phyloP scores from a whole-genome alignment of 2,797 vertebrate species.

The Lateolabrax maculatus region DNA sequence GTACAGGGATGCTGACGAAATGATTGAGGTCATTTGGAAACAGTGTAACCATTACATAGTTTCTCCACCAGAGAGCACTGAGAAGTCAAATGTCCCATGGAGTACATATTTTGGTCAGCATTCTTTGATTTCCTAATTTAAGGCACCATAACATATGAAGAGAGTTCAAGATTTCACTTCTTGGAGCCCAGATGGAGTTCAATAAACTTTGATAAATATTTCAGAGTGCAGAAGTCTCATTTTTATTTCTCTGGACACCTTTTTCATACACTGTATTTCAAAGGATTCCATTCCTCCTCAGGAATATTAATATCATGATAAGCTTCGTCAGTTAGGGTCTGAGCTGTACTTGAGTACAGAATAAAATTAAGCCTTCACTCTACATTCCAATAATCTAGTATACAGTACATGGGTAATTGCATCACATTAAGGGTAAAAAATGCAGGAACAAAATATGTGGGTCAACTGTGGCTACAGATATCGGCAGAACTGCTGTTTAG shows the following conservation, averaged over 20 bases:
- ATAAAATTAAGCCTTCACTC: slow-evolving; percentile 6
- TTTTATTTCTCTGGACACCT: slow-evolving; percentile 13
- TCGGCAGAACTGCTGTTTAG: slow-evolving; percentile 6
- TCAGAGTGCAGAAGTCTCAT: slow-evolving; percentile 15
- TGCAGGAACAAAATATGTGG: background rate
- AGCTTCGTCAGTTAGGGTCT: background rate
- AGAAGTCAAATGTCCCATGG: background rate
- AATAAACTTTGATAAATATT: slow-evolving; percentile 35
- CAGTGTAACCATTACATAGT: background rate
- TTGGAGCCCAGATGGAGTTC: background rate
- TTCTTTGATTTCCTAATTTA: background rate
- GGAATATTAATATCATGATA: slow-evolving; percentile 18
- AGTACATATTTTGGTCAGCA: background rate
- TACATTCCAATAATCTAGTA: slow-evolving; percentile 22
- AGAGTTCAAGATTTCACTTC: slow-evolving; percentile 10
- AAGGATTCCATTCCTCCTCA: slow-evolving; percentile 15
- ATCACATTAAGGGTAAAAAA: background rate
- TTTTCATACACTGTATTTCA: slow-evolving; percentile 15
- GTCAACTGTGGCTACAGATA: slow-evolving; percentile 4
- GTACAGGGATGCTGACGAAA: background rate
- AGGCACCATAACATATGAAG: background rate
- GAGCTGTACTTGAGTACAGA: slow-evolving; percentile 1
- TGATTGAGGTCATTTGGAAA: background rate
- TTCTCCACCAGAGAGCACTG: background rate
- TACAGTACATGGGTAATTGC: background rate